Conservation (phyloP, 2,888 invertebrate genomes). For the Drosophila mulleri region DNA sequence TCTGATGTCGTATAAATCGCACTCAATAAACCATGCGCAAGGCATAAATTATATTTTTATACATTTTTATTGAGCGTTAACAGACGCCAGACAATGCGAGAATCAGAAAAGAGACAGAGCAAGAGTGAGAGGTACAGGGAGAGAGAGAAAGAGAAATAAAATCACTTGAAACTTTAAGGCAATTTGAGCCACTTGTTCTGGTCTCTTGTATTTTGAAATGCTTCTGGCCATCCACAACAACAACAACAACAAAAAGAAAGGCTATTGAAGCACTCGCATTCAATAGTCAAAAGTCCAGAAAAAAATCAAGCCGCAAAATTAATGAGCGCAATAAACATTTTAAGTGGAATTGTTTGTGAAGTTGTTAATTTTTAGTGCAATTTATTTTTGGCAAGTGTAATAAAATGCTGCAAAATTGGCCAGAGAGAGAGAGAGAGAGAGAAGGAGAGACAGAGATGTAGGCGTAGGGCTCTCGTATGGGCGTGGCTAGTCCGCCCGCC, state of each 20-base stretch:
- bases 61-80: slow-evolving; percentile 53
- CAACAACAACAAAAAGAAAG: slow-evolving; percentile 6
- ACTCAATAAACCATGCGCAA: slow-evolving; percentile 76
- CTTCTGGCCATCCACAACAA: slow-evolving; percentile 17
- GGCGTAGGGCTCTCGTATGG: neutral
- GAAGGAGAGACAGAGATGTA: neutral
- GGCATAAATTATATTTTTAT: slow-evolving; percentile 73
- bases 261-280: slow-evolving; percentile 40
- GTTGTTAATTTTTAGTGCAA: slow-evolving; percentile 82
- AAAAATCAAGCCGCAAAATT: slow-evolving; percentile 52
- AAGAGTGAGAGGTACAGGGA: neutral
- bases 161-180: slow-evolving; percentile 76
- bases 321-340: slow-evolving; percentile 81
- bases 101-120: neutral
- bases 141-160: slow-evolving; percentile 49
- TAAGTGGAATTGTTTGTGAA: slow-evolving; percentile 81
- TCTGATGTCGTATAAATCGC: slow-evolving; percentile 75
- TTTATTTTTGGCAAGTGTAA: slow-evolving; percentile 79
- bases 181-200: slow-evolving; percentile 56
- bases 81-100: slow-evolving; percentile 21
- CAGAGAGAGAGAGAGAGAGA: neutral
- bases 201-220: slow-evolving; percentile 33
- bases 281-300: slow-evolving; percentile 60
- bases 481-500: slow-evolving; percentile 28
- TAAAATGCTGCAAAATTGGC: slow-evolving; percentile 76